A percentile compares a stretch with the other conserved stretches of the same genome.
Conservation (phyloP, 2,888 invertebrate species). For the Anticlea derivata region DNA sequence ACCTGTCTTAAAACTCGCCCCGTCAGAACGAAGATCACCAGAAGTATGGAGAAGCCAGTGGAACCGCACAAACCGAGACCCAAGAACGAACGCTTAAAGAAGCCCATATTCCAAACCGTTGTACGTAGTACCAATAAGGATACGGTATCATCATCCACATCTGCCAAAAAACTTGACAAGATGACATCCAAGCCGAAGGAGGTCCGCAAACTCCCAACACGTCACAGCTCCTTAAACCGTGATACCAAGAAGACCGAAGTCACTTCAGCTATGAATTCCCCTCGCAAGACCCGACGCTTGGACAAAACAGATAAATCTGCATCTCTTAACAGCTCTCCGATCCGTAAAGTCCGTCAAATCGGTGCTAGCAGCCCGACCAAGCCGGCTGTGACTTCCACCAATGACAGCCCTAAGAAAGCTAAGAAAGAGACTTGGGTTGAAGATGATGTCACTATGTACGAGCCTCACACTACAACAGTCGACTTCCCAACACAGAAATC, state of each 20-base stretch:
- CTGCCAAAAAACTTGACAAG: conserved; percentile 54
- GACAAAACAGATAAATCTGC: conserved; percentile 76
- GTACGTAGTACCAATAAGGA: conserved; percentile 68
- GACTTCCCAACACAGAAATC: conserved; percentile 67
- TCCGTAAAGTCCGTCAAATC: conserved; percentile 75
- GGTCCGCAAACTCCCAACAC: conserved; percentile 61
- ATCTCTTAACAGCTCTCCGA: conserved; percentile 75
- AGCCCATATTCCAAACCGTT: conserved; percentile 77
- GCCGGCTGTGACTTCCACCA: conserved; percentile 63
- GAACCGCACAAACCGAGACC: conserved; percentile 57
- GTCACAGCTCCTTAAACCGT: conserved; percentile 74
- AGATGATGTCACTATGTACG: conserved; percentile 78
- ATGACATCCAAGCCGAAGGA: conserved; percentile 59
- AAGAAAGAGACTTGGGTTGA: conserved; percentile 71
- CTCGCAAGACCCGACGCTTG: conserved; percentile 73
- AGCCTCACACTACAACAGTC: conserved; percentile 74
- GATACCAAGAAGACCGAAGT: conserved; percentile 69
- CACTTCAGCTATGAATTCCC: conserved; percentile 69
- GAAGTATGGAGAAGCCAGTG: conserved; percentile 71
- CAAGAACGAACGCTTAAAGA: conserved; percentile 59
- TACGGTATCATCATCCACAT: conserved; percentile 61
- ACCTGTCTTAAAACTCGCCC: conserved; percentile 49
- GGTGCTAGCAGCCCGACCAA: conserved; percentile 59
- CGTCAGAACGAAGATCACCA: conserved; percentile 56
- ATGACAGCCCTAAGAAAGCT: conserved; percentile 68